phyloP scores from a whole-genome alignment of 2,888 invertebrate genomes.

The Tetranychus piercei region DNA sequence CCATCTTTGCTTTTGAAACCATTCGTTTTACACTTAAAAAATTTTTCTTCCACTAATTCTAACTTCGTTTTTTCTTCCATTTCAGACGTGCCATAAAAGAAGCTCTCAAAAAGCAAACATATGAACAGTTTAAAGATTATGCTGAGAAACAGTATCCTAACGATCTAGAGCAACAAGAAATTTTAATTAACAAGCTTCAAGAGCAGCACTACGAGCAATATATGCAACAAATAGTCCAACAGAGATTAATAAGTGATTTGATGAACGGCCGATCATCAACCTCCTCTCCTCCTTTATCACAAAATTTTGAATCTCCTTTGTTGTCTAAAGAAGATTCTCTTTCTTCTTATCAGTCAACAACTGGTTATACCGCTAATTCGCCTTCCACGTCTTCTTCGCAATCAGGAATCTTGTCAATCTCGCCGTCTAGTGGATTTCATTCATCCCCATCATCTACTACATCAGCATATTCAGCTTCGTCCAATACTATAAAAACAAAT shows the following conservation, averaged over 20 bases:
- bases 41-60: neutral
- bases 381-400: neutral
- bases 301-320: slow-evolving; percentile 20
- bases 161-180: slow-evolving; percentile 57
- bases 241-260: slow-evolving; percentile 34
- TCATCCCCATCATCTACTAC: neutral
- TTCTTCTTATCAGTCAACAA: slow-evolving; percentile 1
- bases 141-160: slow-evolving; percentile 70
- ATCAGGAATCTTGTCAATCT: slow-evolving; percentile 22
- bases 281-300: slow-evolving; percentile 29
- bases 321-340: neutral
- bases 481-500: neutral
- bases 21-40: neutral
- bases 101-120: slow-evolving; percentile 85
- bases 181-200: slow-evolving; percentile 79
- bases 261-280: neutral
- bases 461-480: neutral
- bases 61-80: no score
- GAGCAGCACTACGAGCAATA: slow-evolving; percentile 98
- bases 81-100: slow-evolving; percentile 58
- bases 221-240: slow-evolving; percentile 54
- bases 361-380: neutral
- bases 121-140: slow-evolving; percentile 68
- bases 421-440: slow-evolving; percentile 12
- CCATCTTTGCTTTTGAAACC: neutral